Percentiles rank a stretch among this genome's conserved stretches.
These are phyloP conservation scores for Corvus cornix DNA, from an alignment of 2,113 vertebrate species.

Conservation along the genomic window DNA sequence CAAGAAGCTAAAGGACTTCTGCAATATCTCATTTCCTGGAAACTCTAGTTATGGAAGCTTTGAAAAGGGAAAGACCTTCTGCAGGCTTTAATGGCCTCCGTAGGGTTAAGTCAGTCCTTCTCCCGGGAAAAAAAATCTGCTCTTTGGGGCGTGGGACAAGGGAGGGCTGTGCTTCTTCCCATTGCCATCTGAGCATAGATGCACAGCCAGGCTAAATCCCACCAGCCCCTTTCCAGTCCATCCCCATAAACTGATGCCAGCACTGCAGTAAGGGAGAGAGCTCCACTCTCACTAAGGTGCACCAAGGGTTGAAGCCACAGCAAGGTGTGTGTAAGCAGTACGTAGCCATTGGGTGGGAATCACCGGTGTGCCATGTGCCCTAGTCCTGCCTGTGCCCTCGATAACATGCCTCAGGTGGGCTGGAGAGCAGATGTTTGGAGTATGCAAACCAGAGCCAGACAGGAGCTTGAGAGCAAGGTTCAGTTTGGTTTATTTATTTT, in stretches of 20 bases:
- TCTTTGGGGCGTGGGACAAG: background rate
- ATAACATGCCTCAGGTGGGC: background rate
- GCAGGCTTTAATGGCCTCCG: background rate
- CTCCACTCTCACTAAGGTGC: background rate
- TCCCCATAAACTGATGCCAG: background rate
- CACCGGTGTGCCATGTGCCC: background rate
- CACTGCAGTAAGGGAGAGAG: background rate
- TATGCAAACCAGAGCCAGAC: background rate
- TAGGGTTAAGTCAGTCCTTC: background rate
- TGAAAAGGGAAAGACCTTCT: background rate
- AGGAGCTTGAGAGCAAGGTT: background rate
- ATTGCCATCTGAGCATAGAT: background rate
- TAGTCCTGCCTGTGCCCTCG: background rate
- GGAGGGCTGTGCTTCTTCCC: background rate
- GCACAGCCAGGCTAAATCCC: background rate
- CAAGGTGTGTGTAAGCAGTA: background rate
- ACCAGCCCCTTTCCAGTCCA: background rate
- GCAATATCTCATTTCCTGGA: background rate
- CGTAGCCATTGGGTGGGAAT: accelerated
- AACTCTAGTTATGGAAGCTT: background rate
- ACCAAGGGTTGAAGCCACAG: accelerated
- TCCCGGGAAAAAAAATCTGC: background rate
- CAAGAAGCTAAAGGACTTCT: background rate
- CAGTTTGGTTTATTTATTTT: background rate
- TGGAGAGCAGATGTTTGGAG: background rate